Evolutionary conservation across 2,113 vertebrate species (phyloP).

Genomic region (Psittacus erithacus): DNA sequence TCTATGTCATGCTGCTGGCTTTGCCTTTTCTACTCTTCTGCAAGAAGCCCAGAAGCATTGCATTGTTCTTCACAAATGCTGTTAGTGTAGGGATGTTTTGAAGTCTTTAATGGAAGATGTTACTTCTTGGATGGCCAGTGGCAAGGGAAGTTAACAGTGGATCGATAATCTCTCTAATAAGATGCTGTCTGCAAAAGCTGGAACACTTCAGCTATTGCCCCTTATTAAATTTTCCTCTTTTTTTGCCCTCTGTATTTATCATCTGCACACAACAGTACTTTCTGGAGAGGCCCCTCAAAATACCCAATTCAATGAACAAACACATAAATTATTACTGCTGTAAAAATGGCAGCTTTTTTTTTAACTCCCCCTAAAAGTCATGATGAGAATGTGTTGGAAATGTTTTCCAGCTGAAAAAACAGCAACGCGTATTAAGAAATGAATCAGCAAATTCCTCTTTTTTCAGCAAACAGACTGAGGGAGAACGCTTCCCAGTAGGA

Average conservation of each 20-base stretch:
- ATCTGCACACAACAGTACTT: neutral
- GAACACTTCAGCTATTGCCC: neutral
- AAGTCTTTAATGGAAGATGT: neutral
- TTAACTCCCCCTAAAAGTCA: neutral
- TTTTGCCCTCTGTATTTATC: neutral
- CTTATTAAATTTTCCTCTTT: neutral
- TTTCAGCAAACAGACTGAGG: constrained; percentile 12
- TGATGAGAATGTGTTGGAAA: neutral
- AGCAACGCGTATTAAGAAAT: constrained; percentile 10
- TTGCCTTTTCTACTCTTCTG: neutral
- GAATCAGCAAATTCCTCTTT: constrained; percentile 40
- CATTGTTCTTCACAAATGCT: neutral
- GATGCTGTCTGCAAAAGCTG: neutral
- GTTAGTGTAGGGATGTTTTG: neutral
- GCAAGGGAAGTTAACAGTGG: neutral
- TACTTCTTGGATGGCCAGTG: constrained; percentile 9
- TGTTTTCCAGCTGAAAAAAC: constrained; percentile 9
- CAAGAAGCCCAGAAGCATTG: neutral
- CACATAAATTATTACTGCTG: neutral
- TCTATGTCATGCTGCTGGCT: neutral
- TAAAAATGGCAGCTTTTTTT: neutral
- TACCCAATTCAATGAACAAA: constrained; percentile 26
- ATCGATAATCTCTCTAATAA: constrained; percentile 25
- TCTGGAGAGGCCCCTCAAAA: neutral
- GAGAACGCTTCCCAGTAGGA: neutral